A percentile compares a stretch with the other conserved stretches of the same genome.
Conservation (phyloP, 1,140 invertebrate species). For the Pseudomyrmex concolor region DNA sequence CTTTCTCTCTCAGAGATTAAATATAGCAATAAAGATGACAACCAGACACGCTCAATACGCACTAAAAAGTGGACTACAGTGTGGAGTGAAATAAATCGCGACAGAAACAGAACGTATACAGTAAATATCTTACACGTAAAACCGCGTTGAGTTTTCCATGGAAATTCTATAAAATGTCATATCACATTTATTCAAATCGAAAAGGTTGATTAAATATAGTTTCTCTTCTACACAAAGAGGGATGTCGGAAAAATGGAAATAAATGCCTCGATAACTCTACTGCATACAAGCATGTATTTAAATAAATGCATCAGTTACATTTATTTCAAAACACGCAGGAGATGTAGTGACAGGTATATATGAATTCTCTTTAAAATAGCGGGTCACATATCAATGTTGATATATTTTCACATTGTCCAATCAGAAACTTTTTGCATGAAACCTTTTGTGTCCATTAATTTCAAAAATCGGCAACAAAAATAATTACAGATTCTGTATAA, state of each 20-base stretch:
- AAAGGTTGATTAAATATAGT: slow-evolving; percentile 36
- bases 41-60: slow-evolving; percentile 29
- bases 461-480: slow-evolving; percentile 17
- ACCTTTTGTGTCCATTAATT: neutral
- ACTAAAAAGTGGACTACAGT: slow-evolving; percentile 38
- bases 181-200: slow-evolving; percentile 38
- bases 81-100: slow-evolving; percentile 14
- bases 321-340: slow-evolving; percentile 23
- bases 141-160: neutral
- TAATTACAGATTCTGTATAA: too few relatives aligned
- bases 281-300: slow-evolving; percentile 33
- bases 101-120: neutral
- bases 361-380: slow-evolving; percentile 43
- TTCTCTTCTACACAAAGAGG: slow-evolving; percentile 21
- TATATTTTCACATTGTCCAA: slow-evolving; percentile 38
- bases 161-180: slow-evolving; percentile 38
- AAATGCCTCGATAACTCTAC: slow-evolving; percentile 44
- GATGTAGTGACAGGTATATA: slow-evolving; percentile 33
- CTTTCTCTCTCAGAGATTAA: slow-evolving; percentile 75
- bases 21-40: slow-evolving; percentile 75
- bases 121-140: slow-evolving; percentile 14
- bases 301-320: slow-evolving; percentile 29
- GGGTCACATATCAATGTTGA: slow-evolving; percentile 27
- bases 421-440: slow-evolving; percentile 14
- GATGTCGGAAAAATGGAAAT: slow-evolving; percentile 52